A percentile compares a stretch with the other conserved stretches of the same genome.
Evolutionary conservation across 1,140 invertebrate genomes (phyloP).

Genomic region (Penaeus indicus): DNA sequence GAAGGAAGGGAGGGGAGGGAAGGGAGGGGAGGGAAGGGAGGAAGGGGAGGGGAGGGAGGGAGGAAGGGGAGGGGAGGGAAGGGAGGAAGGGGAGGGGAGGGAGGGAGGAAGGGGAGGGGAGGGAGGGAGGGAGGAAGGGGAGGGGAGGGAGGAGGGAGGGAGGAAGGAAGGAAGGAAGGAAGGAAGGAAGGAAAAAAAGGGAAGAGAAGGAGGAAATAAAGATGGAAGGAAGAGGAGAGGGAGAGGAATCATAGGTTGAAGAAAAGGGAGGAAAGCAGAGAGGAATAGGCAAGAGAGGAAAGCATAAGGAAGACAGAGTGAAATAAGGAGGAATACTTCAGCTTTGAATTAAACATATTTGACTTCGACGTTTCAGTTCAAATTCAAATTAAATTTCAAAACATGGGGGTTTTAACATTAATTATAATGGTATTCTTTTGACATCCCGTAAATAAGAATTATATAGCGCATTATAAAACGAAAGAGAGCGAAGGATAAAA

Average conservation of each 20-base stretch:
- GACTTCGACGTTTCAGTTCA: too few relatives aligned
- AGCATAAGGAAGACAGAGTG: too few relatives aligned
- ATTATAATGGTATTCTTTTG: too few relatives aligned
- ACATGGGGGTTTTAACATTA: too few relatives aligned
- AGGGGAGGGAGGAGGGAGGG: neutral
- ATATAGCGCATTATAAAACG: too few relatives aligned
- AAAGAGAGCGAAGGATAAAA: neutral
- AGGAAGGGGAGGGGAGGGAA: neutral
- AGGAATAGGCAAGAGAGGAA: neutral
- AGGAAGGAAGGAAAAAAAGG: neutral
- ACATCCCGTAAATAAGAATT: too few relatives aligned
- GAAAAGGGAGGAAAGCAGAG: neutral
- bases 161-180: neutral
- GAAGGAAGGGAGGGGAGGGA: neutral
- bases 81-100: neutral
- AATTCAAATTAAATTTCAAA: too few relatives aligned
- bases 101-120: neutral
- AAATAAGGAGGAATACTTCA: too few relatives aligned
- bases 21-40: conserved; percentile 21
- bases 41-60: conserved; percentile 1
- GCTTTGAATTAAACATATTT: too few relatives aligned
- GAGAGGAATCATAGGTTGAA: neutral
- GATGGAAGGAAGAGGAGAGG: neutral
- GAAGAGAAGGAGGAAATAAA: neutral
- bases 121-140: neutral